Percentiles rank a stretch among this genome's conserved stretches.
Evolutionary conservation across 2,113 vertebrate species (phyloP).

Genomic region (Dascyllus trimaculatus): DNA sequence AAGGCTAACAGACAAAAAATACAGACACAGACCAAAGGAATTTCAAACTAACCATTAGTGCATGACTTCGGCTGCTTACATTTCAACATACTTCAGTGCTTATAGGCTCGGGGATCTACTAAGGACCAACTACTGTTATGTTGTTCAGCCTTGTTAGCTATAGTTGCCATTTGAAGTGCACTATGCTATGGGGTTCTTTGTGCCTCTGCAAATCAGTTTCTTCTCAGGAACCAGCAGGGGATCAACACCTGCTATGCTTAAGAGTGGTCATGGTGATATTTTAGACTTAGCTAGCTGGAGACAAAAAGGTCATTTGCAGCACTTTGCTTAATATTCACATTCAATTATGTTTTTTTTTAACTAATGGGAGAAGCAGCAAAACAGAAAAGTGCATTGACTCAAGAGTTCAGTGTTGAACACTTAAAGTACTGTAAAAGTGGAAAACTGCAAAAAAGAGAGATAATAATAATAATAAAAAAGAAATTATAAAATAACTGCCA

Average conservation of each 20-base stretch:
- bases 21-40: not conserved
- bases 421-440: too few species aligned
- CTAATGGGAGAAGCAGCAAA: not conserved
- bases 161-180: conserved; percentile 57
- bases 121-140: conserved; percentile 36
- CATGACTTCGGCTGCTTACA: conserved; percentile 5
- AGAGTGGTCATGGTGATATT: conserved; percentile 41
- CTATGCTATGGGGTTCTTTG: conserved; percentile 27
- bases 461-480: too few species aligned
- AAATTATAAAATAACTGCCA: not conserved
- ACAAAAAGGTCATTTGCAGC: conserved; percentile 32
- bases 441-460: too few species aligned
- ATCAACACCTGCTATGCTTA: conserved; percentile 40
- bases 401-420: not conserved
- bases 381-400: not conserved
- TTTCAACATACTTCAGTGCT: conserved; percentile 40
- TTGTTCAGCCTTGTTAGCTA: conserved; percentile 57
- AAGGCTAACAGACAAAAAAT: not conserved
- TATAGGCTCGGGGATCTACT: conserved; percentile 36
- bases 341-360: not conserved
- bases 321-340: conserved; percentile 33
- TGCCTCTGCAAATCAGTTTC: not conserved
- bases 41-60: not conserved
- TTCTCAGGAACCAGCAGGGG: conserved; percentile 9
- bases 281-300: conserved; percentile 14